Evolutionary conservation across 2,113 vertebrate genomes (phyloP).

Genomic region (Oryzias woworae): DNA sequence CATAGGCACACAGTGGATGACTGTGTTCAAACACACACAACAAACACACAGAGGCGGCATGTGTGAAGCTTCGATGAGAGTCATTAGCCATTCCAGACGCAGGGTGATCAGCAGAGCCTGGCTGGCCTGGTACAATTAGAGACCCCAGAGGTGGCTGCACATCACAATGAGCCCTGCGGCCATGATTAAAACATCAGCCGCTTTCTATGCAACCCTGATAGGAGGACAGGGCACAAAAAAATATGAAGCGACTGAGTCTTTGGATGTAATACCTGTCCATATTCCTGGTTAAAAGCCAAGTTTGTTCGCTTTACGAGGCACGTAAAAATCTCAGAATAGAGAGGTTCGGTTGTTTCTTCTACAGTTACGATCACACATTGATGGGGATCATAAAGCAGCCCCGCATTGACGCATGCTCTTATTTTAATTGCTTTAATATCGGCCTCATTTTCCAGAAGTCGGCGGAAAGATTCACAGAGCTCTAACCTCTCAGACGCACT

Average conservation of each 20-base stretch:
- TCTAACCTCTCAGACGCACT: constrained; percentile 3
- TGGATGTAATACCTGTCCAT: constrained; percentile 47
- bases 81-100: constrained; percentile 78
- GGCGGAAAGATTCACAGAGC: not conserved
- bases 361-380: not conserved
- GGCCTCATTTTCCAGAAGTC: not conserved
- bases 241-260: constrained; percentile 58
- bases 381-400: not conserved
- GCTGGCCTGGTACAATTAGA: constrained; percentile 77
- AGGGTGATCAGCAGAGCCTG: constrained; percentile 74
- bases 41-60: constrained; percentile 32
- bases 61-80: constrained; percentile 50
- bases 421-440: not conserved
- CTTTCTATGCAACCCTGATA: constrained; percentile 59
- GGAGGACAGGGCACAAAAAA: constrained; percentile 28
- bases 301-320: constrained; percentile 48
- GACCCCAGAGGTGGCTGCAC: constrained; percentile 73
- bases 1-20: constrained; percentile 39
- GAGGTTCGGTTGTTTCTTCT: constrained; percentile 12
- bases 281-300: constrained; percentile 50
- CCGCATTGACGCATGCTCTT: not conserved
- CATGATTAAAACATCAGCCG: constrained; percentile 78
- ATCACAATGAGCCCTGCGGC: constrained; percentile 75
- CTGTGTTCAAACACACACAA: constrained; percentile 6
- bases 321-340: constrained; percentile 17